phyloP scores from a whole-genome alignment of 1,140 invertebrate species.

The Tachypleus tridentatus region DNA sequence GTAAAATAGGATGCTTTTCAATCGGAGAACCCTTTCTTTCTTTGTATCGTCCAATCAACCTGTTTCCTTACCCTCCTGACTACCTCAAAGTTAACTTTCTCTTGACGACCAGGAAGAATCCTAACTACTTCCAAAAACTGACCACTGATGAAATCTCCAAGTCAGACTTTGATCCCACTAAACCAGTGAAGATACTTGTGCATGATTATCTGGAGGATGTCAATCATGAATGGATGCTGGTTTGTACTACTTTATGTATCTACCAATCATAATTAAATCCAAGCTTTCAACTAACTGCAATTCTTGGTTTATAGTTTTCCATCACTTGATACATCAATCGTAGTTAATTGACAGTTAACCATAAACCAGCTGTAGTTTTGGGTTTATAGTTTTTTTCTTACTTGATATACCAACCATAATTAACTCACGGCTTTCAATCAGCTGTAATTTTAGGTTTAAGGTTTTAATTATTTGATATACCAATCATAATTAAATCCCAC shows the following conservation, averaged over 20 bases:
- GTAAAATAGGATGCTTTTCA: conserved; percentile 67
- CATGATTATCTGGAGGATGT: conserved; percentile 78
- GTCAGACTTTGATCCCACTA: conserved; percentile 30
- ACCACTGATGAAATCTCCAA: conserved; percentile 11
- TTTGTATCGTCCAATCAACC: conserved; percentile 57
- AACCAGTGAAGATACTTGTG: conserved; percentile 57
- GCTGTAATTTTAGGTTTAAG: no score
- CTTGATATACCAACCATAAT: no score
- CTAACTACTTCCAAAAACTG: conserved; percentile 34
- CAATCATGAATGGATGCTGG: conserved; percentile 54
- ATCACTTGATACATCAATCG: no score
- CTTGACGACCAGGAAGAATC: conserved; percentile 41
- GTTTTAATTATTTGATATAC: no score
- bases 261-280: no score
- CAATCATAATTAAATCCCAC: no score
- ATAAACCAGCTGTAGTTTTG: no score
- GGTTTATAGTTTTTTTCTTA: no score
- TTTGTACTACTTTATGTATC: conserved; percentile 27
- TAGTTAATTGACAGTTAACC: no score
- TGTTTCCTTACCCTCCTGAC: conserved; percentile 53
- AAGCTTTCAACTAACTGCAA: no score
- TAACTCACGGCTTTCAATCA: no score
- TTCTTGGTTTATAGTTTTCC: no score
- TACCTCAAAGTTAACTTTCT: conserved; percentile 41
- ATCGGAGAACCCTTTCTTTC: conserved; percentile 63